These are phyloP conservation scores for Halocynthia roretzi DNA, from an alignment of 23 tunicate genomes.

Conservation along the genomic window DNA sequence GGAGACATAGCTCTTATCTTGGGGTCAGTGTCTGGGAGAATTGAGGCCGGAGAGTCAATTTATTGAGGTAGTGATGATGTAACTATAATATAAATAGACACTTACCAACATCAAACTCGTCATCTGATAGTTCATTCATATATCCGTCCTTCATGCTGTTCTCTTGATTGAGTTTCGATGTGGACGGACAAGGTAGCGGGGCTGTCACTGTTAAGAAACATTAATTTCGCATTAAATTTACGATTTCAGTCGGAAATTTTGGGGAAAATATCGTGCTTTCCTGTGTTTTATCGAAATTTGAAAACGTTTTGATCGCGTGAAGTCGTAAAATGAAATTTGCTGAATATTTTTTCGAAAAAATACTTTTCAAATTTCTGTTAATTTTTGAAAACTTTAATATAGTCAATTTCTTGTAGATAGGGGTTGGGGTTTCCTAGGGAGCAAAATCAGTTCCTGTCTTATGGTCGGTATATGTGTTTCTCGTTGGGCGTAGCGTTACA, in stretches of 20 bases:
- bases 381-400: neutral
- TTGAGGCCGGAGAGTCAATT: too few species aligned
- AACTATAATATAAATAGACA: neutral
- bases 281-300: neutral
- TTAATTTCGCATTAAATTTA: neutral
- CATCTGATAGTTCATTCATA: slow-evolving; percentile 7
- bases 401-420: neutral
- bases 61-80: neutral
- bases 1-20: too few species aligned
- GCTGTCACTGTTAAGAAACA: slow-evolving; percentile 16
- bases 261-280: neutral
- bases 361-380: too few species aligned
- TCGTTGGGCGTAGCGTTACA: slow-evolving; percentile 14
- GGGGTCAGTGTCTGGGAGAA: too few species aligned
- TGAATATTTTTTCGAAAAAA: too few species aligned
- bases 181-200: neutral
- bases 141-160: slow-evolving; percentile 13
- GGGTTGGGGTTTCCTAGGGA: too few species aligned
- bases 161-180: slow-evolving; percentile 5
- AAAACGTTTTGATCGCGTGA: too few species aligned
- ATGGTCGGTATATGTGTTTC: slow-evolving; percentile 23
- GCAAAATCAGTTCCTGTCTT: slow-evolving; percentile 27
- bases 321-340: too few species aligned
- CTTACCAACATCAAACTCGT: slow-evolving; percentile 30
- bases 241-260: neutral